These are phyloP conservation scores for Myotis daubentonii DNA, from an alignment of 2,797 vertebrate species.

Conservation along the genomic window DNA sequence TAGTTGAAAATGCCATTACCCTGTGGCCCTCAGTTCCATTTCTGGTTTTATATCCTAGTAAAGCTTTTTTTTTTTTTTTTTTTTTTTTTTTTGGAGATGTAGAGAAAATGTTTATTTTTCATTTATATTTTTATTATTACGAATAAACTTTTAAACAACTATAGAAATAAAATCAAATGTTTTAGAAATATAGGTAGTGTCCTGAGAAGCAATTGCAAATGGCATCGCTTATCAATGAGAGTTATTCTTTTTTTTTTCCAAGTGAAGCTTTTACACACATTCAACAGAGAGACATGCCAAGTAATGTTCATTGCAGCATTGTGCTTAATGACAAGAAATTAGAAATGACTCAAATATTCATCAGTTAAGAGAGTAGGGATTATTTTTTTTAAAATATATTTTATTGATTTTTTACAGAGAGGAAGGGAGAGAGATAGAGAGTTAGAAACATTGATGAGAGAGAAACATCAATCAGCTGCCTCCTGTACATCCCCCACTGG, in stretches of 20 bases:
- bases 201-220: not conserved
- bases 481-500: no score
- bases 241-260: not conserved
- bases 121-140: constrained; percentile 10
- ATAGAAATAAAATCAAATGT: not conserved
- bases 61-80: not conserved
- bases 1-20: not conserved
- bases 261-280: not conserved
- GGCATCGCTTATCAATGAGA: not conserved
- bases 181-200: not conserved
- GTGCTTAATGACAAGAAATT: constrained; percentile 45
- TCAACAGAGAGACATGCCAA: not conserved
- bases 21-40: not conserved
- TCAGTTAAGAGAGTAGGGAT: not conserved
- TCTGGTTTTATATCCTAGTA: not conserved
- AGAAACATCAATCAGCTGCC: no score
- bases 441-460: no score
- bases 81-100: not conserved
- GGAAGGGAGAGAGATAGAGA: no score
- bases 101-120: not conserved
- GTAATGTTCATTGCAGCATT: not conserved
- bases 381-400: no score
- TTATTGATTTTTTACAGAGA: no score
- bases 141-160: not conserved
- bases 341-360: constrained; percentile 34